Percentiles rank a stretch among this genome's conserved stretches.
phyloP scores from a whole-genome alignment of 64 coral and sea anemone species.

The Acropora yongei region DNA sequence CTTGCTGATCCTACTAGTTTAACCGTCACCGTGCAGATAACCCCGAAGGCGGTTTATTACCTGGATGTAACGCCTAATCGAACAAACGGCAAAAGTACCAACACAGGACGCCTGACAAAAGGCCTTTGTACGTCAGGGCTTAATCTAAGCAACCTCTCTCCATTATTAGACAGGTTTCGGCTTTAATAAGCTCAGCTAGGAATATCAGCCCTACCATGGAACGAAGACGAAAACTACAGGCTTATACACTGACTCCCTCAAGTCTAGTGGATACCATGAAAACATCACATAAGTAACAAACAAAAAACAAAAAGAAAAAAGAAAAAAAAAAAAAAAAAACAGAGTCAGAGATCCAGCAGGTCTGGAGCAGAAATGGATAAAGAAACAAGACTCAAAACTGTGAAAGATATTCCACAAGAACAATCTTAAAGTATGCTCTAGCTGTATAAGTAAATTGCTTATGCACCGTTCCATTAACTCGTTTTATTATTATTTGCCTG shows the following conservation, averaged over 20 bases:
- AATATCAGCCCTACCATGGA: not conserved
- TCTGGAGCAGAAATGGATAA: not conserved
- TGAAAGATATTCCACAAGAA: no score
- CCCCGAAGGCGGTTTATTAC: not conserved
- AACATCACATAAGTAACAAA: no score
- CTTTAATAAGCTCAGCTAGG: not conserved
- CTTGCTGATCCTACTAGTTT: not conserved
- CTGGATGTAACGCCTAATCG: slow-evolving; percentile 19
- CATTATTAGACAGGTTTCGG: slow-evolving; percentile 16
- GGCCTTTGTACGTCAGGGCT: not conserved
- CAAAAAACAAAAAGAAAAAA: not conserved
- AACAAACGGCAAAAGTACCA: not conserved
- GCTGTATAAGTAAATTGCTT: no score
- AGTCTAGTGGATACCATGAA: not conserved
- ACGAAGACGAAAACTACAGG: not conserved
- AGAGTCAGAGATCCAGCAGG: not conserved
- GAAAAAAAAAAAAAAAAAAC: not conserved
- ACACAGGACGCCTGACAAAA: no score
- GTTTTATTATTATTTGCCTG: not conserved
- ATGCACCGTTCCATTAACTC: not conserved
- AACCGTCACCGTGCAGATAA: slow-evolving; percentile 14
- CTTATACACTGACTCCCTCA: not conserved
- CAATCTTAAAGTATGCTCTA: no score
- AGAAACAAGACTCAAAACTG: not conserved
- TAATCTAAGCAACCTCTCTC: not conserved